Conservation (phyloP, 2,888 invertebrate species). For the Chrysolina haemoptera region DNA sequence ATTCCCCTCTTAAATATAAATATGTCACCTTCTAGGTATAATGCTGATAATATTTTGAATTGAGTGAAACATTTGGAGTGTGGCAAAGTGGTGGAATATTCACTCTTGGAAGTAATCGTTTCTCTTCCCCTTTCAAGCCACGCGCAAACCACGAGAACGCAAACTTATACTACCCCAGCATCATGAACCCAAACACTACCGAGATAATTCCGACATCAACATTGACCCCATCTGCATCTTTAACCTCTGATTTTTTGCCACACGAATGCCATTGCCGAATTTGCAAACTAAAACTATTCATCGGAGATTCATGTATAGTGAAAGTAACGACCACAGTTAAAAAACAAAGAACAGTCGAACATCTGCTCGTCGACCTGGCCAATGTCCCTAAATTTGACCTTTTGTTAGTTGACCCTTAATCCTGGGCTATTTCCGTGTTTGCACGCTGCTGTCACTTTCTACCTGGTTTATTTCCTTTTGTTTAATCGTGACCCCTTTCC, state of each 20-base stretch:
- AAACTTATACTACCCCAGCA: conserved; percentile 27
- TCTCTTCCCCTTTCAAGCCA: conserved; percentile 26
- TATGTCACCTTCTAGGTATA: no score
- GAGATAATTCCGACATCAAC: conserved; percentile 33
- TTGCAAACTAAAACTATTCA: conserved; percentile 40
- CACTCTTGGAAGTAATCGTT: conserved; percentile 6
- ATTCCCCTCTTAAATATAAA: no score
- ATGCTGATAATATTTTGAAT: no score
- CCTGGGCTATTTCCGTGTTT: conserved; percentile 53
- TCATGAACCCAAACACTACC: conserved; percentile 25
- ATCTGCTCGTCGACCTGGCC: conserved; percentile 54
- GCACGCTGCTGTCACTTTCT: conserved; percentile 46
- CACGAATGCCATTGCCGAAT: conserved; percentile 37
- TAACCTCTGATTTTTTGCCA: conserved; percentile 35
- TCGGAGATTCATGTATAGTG: conserved; percentile 19
- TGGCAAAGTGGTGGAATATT: conserved; percentile 17
- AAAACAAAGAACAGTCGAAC: conserved; percentile 44
- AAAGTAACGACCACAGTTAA: conserved; percentile 41
- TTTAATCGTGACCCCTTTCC: conserved; percentile 50
- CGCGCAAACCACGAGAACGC: conserved; percentile 33
- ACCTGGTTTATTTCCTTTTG: conserved; percentile 50
- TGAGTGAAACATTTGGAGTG: no score
- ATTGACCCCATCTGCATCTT: conserved; percentile 37
- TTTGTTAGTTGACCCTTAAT: conserved; percentile 58
- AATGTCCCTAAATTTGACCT: conserved; percentile 66